Base-by-base conservation (phyloP, 1,140 invertebrate species). In the Akabosia matsudoensis region DNA sequence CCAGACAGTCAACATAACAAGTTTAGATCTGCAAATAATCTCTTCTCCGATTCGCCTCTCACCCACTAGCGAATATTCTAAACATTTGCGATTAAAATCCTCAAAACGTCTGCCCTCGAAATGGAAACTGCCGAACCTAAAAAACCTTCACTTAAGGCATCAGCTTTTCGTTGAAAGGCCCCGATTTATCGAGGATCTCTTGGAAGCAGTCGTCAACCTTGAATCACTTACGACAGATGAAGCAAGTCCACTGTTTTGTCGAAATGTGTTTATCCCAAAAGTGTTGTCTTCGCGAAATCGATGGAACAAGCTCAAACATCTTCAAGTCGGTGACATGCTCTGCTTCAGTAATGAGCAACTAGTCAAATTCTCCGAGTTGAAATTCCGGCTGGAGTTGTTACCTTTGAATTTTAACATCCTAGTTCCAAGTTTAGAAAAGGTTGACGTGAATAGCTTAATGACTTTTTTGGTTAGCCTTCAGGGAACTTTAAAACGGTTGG, bases 161-260 rank as follows among this genome's bases (percentile, higher is more conserved):
- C 61, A 67, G n/a, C 28, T 67, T 4, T 67, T 67, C n/a, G 22
- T 31, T 2, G 61, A 67, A 31, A 28, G 61, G n/a, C 61, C 61
- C 13, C 24, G 30, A 28, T 67, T 67, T 67, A 67, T 67, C 10
- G 61, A 67, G 13, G 61, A 67, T 31, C 3, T 67, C 7, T n/a
- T 67, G 28, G 61, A 67, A 67, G 61, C 61, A 67, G 61, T 67
- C 24, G 30, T 31, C 13, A 67, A 67, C n/a, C 22, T 67, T 4
- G 61, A 67, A 31, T 10, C 13, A 7, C 61, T 67, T 30, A 67
- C 24, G 13, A 67, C 61, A 4, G 61, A 67, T 67, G 61, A 67
- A 67, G 61, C 61, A 30, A 67, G 61, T 67, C 61, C 61, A 31
- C 13, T 67, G n/a, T 67, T 67, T 67, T 67, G 61, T 67, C 61